These are phyloP conservation scores for Patella vulgata DNA, from an alignment of 1,140 invertebrate genomes.

Conservation along the genomic window DNA sequence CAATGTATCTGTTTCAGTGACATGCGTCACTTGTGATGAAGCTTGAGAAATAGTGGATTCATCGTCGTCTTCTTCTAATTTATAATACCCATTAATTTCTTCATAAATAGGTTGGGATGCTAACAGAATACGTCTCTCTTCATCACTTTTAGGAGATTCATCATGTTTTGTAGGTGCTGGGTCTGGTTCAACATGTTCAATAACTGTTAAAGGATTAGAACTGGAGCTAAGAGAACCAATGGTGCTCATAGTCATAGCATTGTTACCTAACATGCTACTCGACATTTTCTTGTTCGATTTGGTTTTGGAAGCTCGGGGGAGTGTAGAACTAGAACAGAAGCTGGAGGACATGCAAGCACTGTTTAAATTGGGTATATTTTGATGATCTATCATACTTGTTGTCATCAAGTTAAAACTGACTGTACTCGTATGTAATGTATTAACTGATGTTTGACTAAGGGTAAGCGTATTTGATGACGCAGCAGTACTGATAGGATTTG, in stretches of 20 bases:
- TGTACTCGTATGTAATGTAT: constrained; percentile 10
- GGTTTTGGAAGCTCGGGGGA: constrained; percentile 13
- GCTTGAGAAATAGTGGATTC: neutral
- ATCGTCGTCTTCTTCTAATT: constrained; percentile 18
- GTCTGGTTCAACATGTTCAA: neutral
- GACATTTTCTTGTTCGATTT: constrained; percentile 7
- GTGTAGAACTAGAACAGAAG: constrained; percentile 10
- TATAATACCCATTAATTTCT: constrained; percentile 54
- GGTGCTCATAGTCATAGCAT: no score
- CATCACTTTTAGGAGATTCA: constrained; percentile 24
- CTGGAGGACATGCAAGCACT: constrained; percentile 3
- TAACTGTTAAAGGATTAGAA: no score
- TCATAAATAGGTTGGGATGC: constrained; percentile 61
- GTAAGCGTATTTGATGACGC: neutral
- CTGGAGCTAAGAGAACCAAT: no score
- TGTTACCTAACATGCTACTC: neutral
- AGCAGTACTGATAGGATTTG: constrained; percentile 10
- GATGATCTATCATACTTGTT: no score
- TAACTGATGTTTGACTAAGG: neutral
- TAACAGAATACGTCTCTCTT: constrained; percentile 44
- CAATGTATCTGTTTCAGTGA: neutral
- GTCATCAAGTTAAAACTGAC: neutral
- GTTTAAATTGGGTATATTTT: neutral
- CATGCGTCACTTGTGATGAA: neutral
- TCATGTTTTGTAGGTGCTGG: constrained; percentile 1